These are phyloP conservation scores for Nyctibius bracteatus DNA, from an alignment of 2,113 vertebrate genomes.

Conservation along the genomic window DNA sequence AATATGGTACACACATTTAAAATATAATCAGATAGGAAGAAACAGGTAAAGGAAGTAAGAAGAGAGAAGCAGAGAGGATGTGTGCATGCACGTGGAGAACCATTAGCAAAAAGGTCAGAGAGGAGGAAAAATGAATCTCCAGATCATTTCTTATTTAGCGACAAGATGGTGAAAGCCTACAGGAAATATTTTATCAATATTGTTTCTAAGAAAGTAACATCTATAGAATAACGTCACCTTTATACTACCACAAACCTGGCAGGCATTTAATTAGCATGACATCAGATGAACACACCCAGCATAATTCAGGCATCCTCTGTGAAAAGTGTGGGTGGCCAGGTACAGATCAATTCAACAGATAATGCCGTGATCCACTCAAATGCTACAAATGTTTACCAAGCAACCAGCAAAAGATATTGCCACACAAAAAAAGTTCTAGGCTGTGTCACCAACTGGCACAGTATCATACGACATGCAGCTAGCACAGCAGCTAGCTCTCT, in stretches of 20 bases:
- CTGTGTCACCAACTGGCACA: neutral
- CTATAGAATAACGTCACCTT: neutral
- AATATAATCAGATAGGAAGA: neutral
- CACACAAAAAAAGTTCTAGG: neutral
- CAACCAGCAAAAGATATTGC: neutral
- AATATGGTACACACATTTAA: neutral
- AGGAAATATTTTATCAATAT: neutral
- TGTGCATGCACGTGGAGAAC: neutral
- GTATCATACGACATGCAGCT: neutral
- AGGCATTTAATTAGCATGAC: neutral
- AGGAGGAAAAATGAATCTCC: neutral
- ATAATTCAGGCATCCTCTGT: conserved; percentile 27
- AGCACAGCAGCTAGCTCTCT: neutral
- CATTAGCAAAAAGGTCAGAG: neutral
- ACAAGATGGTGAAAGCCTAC: neutral
- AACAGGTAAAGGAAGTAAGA: neutral
- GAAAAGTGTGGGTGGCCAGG: conserved; percentile 49
- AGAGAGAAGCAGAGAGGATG: neutral
- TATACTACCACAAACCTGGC: neutral
- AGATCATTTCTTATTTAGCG: neutral
- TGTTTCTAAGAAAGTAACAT: conserved; percentile 7
- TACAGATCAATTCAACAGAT: neutral
- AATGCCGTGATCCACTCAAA: neutral
- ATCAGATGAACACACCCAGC: conserved; percentile 30
- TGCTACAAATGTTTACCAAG: neutral